Evolutionary conservation across 2,797 vertebrate genomes (phyloP).

Genomic region (Taeniopygia guttata): DNA sequence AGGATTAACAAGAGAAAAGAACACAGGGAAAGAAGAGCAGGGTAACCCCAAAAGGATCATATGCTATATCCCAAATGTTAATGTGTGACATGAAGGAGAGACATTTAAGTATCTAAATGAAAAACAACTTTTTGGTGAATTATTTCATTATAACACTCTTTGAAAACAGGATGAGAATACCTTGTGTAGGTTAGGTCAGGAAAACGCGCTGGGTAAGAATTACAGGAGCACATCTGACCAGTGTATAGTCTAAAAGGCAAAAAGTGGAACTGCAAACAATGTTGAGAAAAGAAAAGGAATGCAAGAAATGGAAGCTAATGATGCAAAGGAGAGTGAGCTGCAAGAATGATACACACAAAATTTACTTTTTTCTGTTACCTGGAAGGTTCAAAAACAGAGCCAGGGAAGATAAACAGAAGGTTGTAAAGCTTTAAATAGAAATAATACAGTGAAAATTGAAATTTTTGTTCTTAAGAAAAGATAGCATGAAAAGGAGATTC

Average conservation of each 20-base stretch:
- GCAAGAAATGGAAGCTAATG: background rate
- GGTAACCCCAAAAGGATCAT: background rate
- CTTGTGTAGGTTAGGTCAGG: background rate
- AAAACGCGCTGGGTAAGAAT: background rate
- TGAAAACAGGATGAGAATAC: background rate
- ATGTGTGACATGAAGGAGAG: background rate
- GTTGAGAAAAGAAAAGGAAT: background rate
- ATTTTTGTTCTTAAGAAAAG: background rate
- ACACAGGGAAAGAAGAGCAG: background rate
- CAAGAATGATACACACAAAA: background rate
- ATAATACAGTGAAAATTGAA: background rate
- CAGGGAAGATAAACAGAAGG: background rate
- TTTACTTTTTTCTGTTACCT: background rate
- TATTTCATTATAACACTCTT: background rate
- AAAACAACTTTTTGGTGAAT: background rate
- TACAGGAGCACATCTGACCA: background rate
- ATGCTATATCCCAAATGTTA: background rate
- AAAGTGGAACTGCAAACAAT: background rate
- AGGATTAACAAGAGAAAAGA: background rate
- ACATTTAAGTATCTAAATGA: background rate
- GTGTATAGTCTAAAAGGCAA: background rate
- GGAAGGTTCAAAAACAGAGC: background rate
- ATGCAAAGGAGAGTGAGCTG: background rate
- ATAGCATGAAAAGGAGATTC: background rate
- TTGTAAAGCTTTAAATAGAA: background rate